A percentile compares a stretch with the other conserved stretches of the same genome.
phyloP scores from a whole-genome alignment of 2,113 vertebrate genomes.

The Drymodes brunneopygia region DNA sequence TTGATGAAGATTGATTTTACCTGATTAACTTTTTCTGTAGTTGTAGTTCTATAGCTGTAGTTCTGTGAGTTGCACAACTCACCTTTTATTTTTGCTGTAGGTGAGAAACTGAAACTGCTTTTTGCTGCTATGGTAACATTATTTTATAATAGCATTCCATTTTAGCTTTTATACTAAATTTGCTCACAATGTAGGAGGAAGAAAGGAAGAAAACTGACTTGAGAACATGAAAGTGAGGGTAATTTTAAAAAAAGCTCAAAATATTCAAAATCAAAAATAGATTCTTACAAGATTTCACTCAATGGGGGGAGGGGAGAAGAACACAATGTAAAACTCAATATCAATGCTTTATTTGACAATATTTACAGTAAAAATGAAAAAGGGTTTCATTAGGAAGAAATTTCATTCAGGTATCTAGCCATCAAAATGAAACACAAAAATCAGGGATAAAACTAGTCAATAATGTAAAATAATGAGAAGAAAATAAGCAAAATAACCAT shows the following conservation, averaged over 20 bases:
- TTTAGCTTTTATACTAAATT: neutral
- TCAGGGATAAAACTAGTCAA: neutral
- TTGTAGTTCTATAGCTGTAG: no score
- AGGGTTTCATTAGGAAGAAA: rapidly evolving
- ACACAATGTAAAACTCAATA: neutral
- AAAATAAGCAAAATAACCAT: neutral
- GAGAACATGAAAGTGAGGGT: neutral
- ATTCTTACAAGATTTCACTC: neutral
- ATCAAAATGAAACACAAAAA: neutral
- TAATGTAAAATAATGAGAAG: neutral
- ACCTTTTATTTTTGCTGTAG: conserved; percentile 1
- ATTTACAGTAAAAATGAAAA: neutral
- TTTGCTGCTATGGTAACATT: conserved; percentile 10
- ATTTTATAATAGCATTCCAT: neutral
- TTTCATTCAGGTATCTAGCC: neutral
- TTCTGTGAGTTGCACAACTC: no score
- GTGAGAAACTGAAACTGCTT: neutral
- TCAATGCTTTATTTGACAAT: neutral
- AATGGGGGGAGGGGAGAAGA: neutral
- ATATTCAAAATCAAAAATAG: neutral
- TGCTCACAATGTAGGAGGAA: neutral
- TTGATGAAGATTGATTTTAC: neutral
- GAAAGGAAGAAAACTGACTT: neutral
- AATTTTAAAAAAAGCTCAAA: neutral
- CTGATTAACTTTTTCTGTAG: neutral